Conservation (phyloP, 2,113 vertebrate genomes). For the Passerina amoena region DNA sequence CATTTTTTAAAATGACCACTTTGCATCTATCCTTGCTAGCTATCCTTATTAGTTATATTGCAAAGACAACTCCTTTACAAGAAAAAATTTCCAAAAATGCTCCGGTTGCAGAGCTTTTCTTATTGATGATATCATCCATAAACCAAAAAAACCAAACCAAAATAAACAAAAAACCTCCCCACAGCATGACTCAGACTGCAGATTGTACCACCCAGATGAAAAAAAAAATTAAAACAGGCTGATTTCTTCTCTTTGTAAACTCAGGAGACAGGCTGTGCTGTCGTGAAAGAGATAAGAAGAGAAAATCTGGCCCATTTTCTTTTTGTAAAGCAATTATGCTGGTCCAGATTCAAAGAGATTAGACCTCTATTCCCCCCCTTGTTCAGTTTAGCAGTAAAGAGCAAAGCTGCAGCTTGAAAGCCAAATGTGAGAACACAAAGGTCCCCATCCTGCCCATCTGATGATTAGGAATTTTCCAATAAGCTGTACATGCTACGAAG, state of each 20-base stretch:
- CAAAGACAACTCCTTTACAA: background rate
- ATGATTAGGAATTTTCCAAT: background rate
- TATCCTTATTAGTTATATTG: background rate
- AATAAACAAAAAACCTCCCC: background rate
- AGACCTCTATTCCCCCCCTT: background rate
- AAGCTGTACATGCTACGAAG: background rate
- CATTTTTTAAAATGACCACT: background rate
- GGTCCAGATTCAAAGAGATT: conserved; percentile 31
- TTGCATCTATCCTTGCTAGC: background rate
- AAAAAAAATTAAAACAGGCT: background rate
- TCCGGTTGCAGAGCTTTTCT: conserved; percentile 9
- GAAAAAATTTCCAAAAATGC: background rate
- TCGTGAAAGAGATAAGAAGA: background rate
- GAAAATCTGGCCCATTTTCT: conserved; percentile 10
- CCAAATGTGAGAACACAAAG: background rate
- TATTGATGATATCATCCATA: background rate
- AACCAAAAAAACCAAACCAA: background rate
- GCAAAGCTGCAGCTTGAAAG: conserved; percentile 4
- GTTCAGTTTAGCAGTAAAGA: background rate
- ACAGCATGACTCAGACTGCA: conserved; percentile 19
- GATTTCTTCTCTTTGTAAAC: conserved; percentile 14
- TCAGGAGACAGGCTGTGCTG: background rate
- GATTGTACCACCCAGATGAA: background rate
- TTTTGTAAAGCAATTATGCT: conserved; percentile 16
- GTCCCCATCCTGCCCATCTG: background rate